Percentiles rank a stretch among this genome's conserved stretches.
Evolutionary conservation across 1,140 invertebrate species (phyloP).

Genomic region (Hylyphantes graminicola): DNA sequence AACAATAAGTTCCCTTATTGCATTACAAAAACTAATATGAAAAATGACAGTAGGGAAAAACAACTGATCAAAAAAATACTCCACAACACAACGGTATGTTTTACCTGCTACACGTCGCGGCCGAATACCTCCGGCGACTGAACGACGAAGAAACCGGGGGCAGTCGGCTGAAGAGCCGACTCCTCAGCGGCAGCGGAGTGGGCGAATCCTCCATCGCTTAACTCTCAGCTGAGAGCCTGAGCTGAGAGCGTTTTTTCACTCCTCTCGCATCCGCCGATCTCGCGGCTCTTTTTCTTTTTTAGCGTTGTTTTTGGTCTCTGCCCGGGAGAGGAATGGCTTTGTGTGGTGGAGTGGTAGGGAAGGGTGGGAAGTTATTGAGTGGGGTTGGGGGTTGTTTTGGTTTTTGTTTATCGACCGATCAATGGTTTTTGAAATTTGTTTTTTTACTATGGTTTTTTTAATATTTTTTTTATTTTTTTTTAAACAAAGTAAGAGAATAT

Average conservation of each 20-base stretch:
- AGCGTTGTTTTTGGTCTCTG: no score
- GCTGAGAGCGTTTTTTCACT: not conserved
- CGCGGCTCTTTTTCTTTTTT: not conserved
- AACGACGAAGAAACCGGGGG: conserved; percentile 7
- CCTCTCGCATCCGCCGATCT: not conserved
- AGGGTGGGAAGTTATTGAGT: no score
- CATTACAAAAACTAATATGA: no score
- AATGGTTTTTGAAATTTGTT: no score
- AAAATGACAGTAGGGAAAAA: not conserved
- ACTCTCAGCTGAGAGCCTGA: not conserved
- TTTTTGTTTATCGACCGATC: no score
- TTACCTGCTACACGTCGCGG: conserved; percentile 51
- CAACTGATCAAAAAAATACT: not conserved
- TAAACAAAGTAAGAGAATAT: no score
- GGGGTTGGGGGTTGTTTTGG: no score
- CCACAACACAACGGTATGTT: not conserved
- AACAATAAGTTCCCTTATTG: no score
- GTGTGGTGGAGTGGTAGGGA: no score
- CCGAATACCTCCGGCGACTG: conserved; percentile 27
- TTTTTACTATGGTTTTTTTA: no score
- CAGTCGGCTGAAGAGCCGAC: conserved; percentile 3
- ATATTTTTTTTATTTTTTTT: no score
- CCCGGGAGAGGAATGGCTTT: no score
- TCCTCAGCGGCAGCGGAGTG: conserved; percentile 29
- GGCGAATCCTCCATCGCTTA: conserved; percentile 6